Conservation (phyloP, 2,113 vertebrate genomes). For the Limnothrissa miodon region DNA sequence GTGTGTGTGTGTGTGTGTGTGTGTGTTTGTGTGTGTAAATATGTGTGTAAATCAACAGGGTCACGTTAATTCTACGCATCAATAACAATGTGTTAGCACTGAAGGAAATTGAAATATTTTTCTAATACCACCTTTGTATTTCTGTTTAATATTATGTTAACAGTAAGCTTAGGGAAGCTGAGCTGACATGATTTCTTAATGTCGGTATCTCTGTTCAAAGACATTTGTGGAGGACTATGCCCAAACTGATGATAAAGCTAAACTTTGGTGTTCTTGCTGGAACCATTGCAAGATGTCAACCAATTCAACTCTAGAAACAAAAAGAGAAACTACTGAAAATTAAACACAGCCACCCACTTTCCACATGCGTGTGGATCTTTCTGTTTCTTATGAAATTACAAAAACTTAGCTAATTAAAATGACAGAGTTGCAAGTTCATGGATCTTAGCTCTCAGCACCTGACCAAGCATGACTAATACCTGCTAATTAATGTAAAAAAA, state of each 20-base stretch:
- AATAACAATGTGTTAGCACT: too few species aligned
- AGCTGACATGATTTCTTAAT: not conserved
- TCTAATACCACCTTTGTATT: not conserved
- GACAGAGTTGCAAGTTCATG: not conserved
- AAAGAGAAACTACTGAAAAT: too few species aligned
- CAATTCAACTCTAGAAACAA: not conserved
- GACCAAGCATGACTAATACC: slow-evolving; percentile 32
- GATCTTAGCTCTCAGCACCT: not conserved
- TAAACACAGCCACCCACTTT: not conserved
- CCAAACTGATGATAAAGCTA: not conserved
- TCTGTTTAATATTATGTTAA: not conserved
- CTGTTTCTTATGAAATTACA: slow-evolving; percentile 18
- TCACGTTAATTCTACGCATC: too few species aligned
- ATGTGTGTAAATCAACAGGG: too few species aligned
- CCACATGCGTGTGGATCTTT: not conserved
- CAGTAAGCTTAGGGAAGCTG: not conserved
- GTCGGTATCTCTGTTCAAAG: not conserved
- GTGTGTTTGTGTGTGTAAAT: too few species aligned
- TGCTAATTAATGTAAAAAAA: slow-evolving; percentile 33
- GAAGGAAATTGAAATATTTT: too few species aligned
- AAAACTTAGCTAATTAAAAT: slow-evolving; percentile 40
- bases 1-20: too few species aligned
- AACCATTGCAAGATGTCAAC: not conserved
- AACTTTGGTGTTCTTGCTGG: not conserved
- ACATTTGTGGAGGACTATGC: not conserved